Evolutionary conservation across 2,888 invertebrate genomes (phyloP).

Genomic region (Dryobota labecula): DNA sequence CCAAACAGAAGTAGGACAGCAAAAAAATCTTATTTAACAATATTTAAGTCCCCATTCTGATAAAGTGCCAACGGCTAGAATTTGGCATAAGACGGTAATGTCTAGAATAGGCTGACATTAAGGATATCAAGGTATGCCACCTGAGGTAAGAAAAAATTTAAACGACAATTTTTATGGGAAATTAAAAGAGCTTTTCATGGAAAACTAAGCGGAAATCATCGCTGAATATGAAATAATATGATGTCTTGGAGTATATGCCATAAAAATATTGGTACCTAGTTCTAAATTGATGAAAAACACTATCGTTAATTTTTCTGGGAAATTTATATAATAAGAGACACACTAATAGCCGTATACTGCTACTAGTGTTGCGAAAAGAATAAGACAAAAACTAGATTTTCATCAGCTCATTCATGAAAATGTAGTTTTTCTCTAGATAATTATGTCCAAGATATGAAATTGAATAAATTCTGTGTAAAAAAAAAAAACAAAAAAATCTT

Average conservation of each 20-base stretch:
- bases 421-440: constrained; percentile 7
- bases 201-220: background rate
- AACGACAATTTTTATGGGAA: background rate
- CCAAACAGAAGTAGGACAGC: constrained; percentile 63
- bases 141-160: constrained; percentile 20
- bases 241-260: background rate
- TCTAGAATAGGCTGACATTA: constrained; percentile 44
- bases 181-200: background rate
- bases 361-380: no score
- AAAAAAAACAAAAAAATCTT: background rate
- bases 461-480: background rate
- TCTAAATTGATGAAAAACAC: background rate
- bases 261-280: background rate
- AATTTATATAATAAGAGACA: background rate
- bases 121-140: constrained; percentile 23
- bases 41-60: constrained; percentile 61
- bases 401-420: no score
- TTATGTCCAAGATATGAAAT: background rate
- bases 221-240: background rate
- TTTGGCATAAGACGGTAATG: constrained; percentile 58
- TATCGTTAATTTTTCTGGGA: background rate
- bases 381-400: no score
- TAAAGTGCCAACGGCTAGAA: constrained; percentile 62
- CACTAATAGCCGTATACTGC: background rate
- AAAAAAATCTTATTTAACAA: constrained; percentile 54